These are phyloP conservation scores for Drosophila pseudoobscura DNA, from an alignment of 1,140 invertebrate genomes.

Conservation along the genomic window DNA sequence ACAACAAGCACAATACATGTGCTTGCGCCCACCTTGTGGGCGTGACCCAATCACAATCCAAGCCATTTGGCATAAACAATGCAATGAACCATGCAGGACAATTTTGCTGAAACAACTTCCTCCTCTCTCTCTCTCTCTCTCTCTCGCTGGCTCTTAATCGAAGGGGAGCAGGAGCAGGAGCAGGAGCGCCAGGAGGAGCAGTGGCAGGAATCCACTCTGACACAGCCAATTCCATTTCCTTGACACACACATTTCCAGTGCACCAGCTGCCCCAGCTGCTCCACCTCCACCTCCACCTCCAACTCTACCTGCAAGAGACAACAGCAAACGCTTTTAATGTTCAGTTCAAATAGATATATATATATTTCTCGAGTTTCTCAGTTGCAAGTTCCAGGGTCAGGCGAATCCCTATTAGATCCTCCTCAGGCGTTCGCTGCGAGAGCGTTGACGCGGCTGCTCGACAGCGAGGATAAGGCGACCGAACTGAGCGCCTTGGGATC, in stretches of 20 bases:
- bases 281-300: not conserved
- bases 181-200: not conserved
- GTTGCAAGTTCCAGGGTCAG: not conserved
- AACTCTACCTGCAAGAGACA: not conserved
- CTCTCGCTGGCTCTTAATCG: conserved; percentile 21
- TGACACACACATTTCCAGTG: conserved; percentile 33
- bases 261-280: conserved; percentile 26
- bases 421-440: conserved; percentile 60
- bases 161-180: conserved; percentile 8
- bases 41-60: conserved; percentile 49
- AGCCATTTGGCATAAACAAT: conserved; percentile 70
- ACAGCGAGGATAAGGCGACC: conserved; percentile 65
- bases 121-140: conserved; percentile 8
- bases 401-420: conserved; percentile 28
- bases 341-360: conserved; percentile 23
- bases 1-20: too few relatives aligned
- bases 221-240: conserved; percentile 63
- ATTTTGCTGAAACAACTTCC: conserved; percentile 61
- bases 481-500: conserved; percentile 48
- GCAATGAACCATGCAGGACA: conserved; percentile 61
- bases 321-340: not conserved
- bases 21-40: conserved; percentile 27
- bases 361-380: conserved; percentile 36
- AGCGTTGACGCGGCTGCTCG: conserved; percentile 58
- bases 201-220: conserved; percentile 24